These are phyloP conservation scores for Cyanoderma ruficeps DNA, from an alignment of 2,113 vertebrate genomes.

Conservation along the genomic window DNA sequence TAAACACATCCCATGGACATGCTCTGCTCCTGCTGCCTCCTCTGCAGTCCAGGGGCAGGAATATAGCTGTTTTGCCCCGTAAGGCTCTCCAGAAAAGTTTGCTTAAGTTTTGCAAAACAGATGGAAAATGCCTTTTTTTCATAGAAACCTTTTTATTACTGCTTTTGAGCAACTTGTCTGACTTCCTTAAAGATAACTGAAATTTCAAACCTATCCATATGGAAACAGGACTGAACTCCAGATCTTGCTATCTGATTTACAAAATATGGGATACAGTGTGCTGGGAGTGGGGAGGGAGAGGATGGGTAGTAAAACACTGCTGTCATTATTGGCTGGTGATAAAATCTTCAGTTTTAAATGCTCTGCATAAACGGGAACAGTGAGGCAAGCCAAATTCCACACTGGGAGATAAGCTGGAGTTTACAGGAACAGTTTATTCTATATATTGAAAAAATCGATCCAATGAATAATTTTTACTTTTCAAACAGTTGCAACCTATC, in stretches of 20 bases:
- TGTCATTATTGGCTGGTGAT: background rate
- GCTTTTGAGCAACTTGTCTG: background rate
- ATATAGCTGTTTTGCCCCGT: background rate
- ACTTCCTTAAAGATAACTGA: background rate
- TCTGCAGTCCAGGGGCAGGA: background rate
- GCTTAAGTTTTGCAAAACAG: background rate
- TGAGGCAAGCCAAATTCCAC: background rate
- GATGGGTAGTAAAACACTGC: background rate
- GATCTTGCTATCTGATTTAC: background rate
- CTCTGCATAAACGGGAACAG: background rate
- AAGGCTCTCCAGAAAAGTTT: background rate
- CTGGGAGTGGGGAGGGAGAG: background rate
- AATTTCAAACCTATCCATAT: background rate
- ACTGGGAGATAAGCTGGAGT: background rate
- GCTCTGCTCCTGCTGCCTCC: background rate
- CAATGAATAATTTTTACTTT: constrained; percentile 1
- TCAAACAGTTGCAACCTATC: background rate
- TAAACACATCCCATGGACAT: background rate
- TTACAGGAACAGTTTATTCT: background rate
- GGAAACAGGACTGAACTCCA: background rate
- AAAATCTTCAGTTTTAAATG: background rate
- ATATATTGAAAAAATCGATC: background rate
- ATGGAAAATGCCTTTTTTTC: background rate
- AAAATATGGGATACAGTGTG: background rate
- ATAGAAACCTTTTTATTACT: background rate